These are phyloP conservation scores for Colletes latitarsis DNA, from an alignment of 1,140 invertebrate genomes.

Conservation along the genomic window DNA sequence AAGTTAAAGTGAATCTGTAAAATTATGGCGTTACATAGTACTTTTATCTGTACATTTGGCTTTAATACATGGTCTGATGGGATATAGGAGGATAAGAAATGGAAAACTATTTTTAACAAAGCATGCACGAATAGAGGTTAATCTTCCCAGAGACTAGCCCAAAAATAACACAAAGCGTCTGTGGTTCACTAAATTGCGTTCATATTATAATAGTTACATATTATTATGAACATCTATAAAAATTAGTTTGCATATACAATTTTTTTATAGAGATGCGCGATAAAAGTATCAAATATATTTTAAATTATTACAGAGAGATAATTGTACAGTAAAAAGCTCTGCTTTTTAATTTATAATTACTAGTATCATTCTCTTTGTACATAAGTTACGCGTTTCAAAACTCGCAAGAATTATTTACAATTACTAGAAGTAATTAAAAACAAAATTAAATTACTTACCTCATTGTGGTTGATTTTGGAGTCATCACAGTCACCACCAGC, in stretches of 20 bases:
- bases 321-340: too few relatives aligned
- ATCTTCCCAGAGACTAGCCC: constrained; percentile 74
- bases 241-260: background rate
- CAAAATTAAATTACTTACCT: constrained; percentile 76
- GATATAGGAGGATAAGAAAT: constrained; percentile 68
- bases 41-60: constrained; percentile 1
- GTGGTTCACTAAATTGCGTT: constrained; percentile 31
- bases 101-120: constrained; percentile 76
- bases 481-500: constrained; percentile 81
- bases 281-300: background rate
- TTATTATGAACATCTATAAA: background rate
- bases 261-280: background rate
- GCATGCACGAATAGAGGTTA: constrained; percentile 77
- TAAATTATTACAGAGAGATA: background rate
- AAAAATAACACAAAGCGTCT: constrained; percentile 76
- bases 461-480: constrained; percentile 81
- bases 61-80: constrained; percentile 60
- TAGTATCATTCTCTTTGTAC: background rate
- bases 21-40: background rate
- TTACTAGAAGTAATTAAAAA: constrained; percentile 17
- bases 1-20: constrained; percentile 6
- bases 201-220: constrained; percentile 26
- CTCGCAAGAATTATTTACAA: background rate
- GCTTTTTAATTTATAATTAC: constrained; percentile 4
- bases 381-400: background rate